Percentiles rank a stretch among this genome's conserved stretches.
phyloP scores from a whole-genome alignment of 2,797 vertebrate species.

The Ptychobarbus kaznakovi region DNA sequence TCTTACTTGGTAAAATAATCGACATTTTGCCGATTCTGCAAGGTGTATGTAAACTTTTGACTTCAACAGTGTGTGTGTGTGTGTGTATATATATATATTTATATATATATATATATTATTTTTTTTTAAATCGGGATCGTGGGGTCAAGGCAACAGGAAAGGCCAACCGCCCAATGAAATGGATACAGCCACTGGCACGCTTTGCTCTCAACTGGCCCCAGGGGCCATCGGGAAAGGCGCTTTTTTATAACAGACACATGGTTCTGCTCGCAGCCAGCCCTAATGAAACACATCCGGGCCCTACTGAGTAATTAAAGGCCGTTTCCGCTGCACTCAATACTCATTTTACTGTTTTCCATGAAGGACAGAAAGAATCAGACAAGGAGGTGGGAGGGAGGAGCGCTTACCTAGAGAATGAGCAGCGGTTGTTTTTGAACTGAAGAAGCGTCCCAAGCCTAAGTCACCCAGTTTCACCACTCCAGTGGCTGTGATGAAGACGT shows the following conservation, averaged over 20 bases:
- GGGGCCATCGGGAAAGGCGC: constrained; percentile 55
- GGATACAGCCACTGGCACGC: constrained; percentile 60
- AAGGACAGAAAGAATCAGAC: neutral
- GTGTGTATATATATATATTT: too few relatives aligned
- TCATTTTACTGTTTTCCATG: neutral
- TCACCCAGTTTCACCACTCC: constrained; percentile 98
- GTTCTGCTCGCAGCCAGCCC: constrained; percentile 69
- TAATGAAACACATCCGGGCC: constrained; percentile 84
- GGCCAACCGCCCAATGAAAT: constrained; percentile 73
- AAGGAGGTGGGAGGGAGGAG: constrained; percentile 7
- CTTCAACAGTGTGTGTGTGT: too few relatives aligned
- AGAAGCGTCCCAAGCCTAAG: constrained; percentile 94
- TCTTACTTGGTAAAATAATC: too few relatives aligned
- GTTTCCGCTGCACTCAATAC: constrained; percentile 39
- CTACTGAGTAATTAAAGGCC: constrained; percentile 68
- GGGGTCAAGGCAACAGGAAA: constrained; percentile 82
- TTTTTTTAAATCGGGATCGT: too few relatives aligned
- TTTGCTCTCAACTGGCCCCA: constrained; percentile 60
- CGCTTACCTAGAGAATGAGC: constrained; percentile 95
- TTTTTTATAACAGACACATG: constrained; percentile 77
- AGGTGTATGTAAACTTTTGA: too few relatives aligned
- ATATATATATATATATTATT: too few relatives aligned
- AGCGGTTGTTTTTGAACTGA: constrained; percentile 97
- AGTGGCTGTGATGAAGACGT: constrained; percentile 98
- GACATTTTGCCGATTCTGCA: too few relatives aligned